Evolutionary conservation across 2,888 invertebrate genomes (phyloP), one percentile per base, ranked within the genome.

Genomic region (Gortyna flavago): DNA sequence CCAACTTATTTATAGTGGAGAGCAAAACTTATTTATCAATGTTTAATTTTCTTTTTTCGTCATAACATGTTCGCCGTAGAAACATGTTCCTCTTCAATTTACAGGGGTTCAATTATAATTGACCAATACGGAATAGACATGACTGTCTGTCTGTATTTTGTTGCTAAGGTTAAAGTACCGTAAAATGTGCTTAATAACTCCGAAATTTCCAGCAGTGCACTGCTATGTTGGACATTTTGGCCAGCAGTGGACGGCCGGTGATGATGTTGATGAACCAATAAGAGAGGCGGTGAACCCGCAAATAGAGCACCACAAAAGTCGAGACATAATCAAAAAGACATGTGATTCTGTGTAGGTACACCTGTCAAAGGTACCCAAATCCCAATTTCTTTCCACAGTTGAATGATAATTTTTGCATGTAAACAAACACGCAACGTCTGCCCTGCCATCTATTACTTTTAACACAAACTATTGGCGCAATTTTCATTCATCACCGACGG

Each of bases 401-500:
- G n/a, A 74, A 64, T 74, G 61, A 69, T 57, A 74, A 69, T 57
- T 72, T 68, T 71, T 59, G 57, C 68, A 61, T 41, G 44, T 62
- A 75, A 81, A 70, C 82, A 69, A 84, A 69, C 68, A 69, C 83
- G 57, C 68, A 71, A 44, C 75, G 77, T 48, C 44, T 66, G 82
- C 72, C 62, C 72, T 62, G 84, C 86, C 84, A 85, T 78, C 86
- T 84, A 66, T 79, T 68, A 83, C 38, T 35, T 62, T 59, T 74
- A 57, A 72, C 44, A 82, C 73, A 83, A 71, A 84, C 84, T 66
- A 83, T 74, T 74, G 65, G 57, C 68, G 68, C 72, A 85, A 86
- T 83, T 79, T 85, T 83, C 86, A 85, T 85, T 85, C 85, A 85
- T 83, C 86, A 83, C 79, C 62, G 64, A 21, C 76, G 54, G 76